Evolutionary conservation across 2,888 invertebrate species (phyloP).

Genomic region (Sycophila texana): DNA sequence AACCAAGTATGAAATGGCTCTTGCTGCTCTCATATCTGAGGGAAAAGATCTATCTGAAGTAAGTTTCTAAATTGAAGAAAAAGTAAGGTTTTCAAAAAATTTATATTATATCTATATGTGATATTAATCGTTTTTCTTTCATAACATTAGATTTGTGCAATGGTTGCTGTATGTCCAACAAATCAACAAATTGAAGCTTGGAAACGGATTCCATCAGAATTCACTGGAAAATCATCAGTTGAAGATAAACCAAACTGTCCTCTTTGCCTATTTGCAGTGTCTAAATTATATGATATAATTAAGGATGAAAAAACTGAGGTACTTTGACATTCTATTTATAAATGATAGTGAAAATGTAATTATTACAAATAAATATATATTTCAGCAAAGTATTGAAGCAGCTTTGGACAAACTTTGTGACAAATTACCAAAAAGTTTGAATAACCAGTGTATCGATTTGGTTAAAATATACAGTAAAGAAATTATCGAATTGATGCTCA

Average conservation of each 20-base stretch:
- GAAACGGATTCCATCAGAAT: constrained; percentile 72
- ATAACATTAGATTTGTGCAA: constrained; percentile 81
- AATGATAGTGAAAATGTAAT: not conserved
- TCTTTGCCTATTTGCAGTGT: constrained; percentile 88
- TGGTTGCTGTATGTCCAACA: constrained; percentile 82
- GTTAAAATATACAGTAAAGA: constrained; percentile 86
- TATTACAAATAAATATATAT: not conserved
- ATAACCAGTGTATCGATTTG: constrained; percentile 84
- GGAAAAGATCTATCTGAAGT: constrained; percentile 84
- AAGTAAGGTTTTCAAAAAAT: constrained; percentile 1
- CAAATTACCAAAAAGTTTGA: constrained; percentile 81
- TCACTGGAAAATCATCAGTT: constrained; percentile 76
- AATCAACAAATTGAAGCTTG: constrained; percentile 74
- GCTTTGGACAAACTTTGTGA: constrained; percentile 84
- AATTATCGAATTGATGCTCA: constrained; percentile 86
- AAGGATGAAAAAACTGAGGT: constrained; percentile 85
- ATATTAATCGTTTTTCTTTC: constrained; percentile 18
- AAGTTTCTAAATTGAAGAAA: constrained; percentile 59
- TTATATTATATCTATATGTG: not conserved
- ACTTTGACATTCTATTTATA: constrained; percentile 23
- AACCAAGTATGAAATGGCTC: constrained; percentile 84
- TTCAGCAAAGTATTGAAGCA: constrained; percentile 82
- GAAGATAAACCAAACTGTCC: constrained; percentile 85
- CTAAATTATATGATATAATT: constrained; percentile 84
- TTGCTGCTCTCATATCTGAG: constrained; percentile 85